Conservation (phyloP, 2,888 invertebrate genomes). For the Yponomeuta malinellus region DNA sequence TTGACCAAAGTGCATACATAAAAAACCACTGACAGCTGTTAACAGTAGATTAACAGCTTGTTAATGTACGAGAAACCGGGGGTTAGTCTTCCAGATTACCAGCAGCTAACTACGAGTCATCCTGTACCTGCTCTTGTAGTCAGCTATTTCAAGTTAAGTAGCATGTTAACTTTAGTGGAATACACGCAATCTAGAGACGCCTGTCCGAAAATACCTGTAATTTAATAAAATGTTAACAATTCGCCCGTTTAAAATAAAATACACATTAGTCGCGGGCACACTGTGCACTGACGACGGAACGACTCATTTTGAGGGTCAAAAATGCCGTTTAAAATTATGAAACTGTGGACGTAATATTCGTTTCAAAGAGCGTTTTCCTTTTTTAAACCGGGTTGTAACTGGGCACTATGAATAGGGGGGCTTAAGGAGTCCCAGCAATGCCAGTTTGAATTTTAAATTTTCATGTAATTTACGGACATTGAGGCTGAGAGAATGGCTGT, state of each 20-base stretch:
- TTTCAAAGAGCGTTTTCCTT: background rate
- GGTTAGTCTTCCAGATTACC: too few species aligned
- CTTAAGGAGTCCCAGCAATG: background rate
- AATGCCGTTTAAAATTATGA: background rate
- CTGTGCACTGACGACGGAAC: background rate
- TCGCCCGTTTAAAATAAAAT: background rate
- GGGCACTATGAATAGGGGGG: background rate
- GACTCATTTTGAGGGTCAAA: too few species aligned
- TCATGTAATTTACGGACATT: slow-evolving; percentile 14
- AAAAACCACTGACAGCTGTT: too few species aligned
- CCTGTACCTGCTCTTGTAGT: background rate
- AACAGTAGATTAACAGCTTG: too few species aligned
- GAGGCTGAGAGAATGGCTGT: background rate
- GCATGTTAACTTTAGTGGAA: background rate
- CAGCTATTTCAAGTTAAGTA: background rate
- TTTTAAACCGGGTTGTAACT: background rate
- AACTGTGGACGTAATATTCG: background rate
- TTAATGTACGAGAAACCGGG: too few species aligned
- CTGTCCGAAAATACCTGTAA: background rate
- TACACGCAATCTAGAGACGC: background rate
- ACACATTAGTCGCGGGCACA: background rate
- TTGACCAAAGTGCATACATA: too few species aligned
- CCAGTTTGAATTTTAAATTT: slow-evolving; percentile 11
- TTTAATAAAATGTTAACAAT: background rate
- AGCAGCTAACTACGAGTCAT: background rate